A percentile compares a stretch with the other conserved stretches of the same genome.
phyloP scores from a whole-genome alignment of 2,888 invertebrate genomes.

The Campoletis raptor region DNA sequence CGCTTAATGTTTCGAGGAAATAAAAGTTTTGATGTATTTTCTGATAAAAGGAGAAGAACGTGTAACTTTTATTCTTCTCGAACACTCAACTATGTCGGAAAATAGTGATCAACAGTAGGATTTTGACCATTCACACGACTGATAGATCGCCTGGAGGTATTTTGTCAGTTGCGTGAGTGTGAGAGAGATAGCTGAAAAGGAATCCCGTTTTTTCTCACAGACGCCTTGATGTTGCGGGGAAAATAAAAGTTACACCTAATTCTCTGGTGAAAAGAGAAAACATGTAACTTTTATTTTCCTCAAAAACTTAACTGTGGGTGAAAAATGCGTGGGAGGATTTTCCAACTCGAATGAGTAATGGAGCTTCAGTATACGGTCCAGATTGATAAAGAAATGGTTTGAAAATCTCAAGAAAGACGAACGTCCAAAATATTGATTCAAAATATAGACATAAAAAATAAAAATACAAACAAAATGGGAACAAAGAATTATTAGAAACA shows the following conservation, averaged over 20 bases:
- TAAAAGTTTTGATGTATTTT: too few species aligned
- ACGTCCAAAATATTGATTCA: not conserved
- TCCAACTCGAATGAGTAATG: not conserved
- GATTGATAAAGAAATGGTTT: not conserved
- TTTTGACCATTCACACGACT: not conserved
- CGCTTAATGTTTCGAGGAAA: too few species aligned
- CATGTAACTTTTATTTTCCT: not conserved
- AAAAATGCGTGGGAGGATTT: not conserved
- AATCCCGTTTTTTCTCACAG: not conserved
- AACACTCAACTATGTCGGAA: too few species aligned
- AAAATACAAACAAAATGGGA: not conserved
- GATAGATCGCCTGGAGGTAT: not conserved
- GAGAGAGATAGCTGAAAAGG: not conserved
- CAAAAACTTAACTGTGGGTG: not conserved
- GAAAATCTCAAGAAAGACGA: not conserved
- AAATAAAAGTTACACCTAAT: not conserved
- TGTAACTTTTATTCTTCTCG: too few species aligned
- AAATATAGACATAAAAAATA: not conserved
- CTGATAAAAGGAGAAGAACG: too few species aligned
- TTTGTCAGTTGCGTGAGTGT: not conserved
- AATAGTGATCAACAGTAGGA: too few species aligned
- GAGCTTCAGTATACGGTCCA: not conserved
- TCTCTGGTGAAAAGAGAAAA: not conserved
- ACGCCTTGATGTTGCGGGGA: not conserved
- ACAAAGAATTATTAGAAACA: too few species aligned